Conservation (phyloP, 2,113 vertebrate genomes). For the Pangasianodon gigas region DNA sequence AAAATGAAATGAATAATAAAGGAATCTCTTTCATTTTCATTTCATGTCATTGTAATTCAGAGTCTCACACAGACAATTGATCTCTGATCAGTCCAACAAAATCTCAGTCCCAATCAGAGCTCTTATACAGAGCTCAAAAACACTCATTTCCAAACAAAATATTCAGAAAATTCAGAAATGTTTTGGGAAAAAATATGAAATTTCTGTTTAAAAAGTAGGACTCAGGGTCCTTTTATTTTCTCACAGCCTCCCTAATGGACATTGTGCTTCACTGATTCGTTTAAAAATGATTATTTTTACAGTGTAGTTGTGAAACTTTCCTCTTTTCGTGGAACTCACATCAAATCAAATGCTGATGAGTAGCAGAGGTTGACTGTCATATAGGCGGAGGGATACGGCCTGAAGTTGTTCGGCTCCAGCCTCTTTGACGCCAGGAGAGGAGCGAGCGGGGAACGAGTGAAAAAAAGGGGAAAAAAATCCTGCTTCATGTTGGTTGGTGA, state of each 20-base stretch:
- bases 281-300: too few species aligned
- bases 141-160: not conserved
- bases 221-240: not conserved
- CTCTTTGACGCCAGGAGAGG: slow-evolving; percentile 69
- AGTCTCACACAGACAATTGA: not conserved
- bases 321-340: not conserved
- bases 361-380: slow-evolving; percentile 55
- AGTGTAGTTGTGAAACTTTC: not conserved
- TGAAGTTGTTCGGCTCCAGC: slow-evolving; percentile 64
- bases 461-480: slow-evolving; percentile 45
- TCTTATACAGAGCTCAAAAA: not conserved
- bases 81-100: not conserved
- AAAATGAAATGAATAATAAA: not conserved
- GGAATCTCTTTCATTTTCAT: not conserved
- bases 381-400: slow-evolving; percentile 71
- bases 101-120: not conserved
- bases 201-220: not conserved
- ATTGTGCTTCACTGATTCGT: not conserved
- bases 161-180: not conserved
- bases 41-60: not conserved
- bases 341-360: not conserved
- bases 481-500: slow-evolving; percentile 55
- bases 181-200: not conserved
- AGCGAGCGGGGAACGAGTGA: slow-evolving; percentile 59
- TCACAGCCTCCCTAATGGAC: not conserved